Base-by-base conservation (phyloP, 2,797 vertebrate species). In the Liasis olivaceus region DNA sequence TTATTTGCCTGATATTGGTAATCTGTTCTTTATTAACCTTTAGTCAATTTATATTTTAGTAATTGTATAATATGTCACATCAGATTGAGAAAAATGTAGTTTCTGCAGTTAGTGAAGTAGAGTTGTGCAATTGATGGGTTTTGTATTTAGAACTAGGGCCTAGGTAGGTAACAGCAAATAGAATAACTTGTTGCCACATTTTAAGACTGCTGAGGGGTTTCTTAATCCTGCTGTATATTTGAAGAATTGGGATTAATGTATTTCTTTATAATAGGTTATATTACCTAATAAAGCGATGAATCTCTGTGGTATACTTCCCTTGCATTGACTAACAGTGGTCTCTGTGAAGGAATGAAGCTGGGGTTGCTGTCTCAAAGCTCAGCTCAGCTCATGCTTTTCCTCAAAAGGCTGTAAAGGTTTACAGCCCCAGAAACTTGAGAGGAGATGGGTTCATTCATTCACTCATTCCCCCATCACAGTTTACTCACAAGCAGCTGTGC, bases 231-330 rank as follows among this genome's bases (percentile, higher is more conserved):
- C n/a, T 87, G 7, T 47, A 60, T 85, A 22, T 91, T 59, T 88
- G 36, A 72, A 87, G 42, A 6, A 72, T 36, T 26, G 62, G 31
- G 31, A 28, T 77, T 51, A 72, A 64, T 58, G 14, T 17, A 17
- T 58, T 89, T 95, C 42, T 63, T 28, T 93, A 36, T 59, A 85
- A 2, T 69, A 93, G 72, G 54, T 72, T 4, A 36, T 36, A 72
- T 58, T 77, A 59, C 24, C 6, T 2, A 59, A 13, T 60, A 15
- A 90, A 72, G 24, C 24, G 26, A 64, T 28, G 58, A 81, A 8
- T 15, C 56, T 14, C 22, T 9, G 59, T 15, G 60, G 20, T 15
- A 84, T 54, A 85, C 26, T 56, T 64, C 62, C 20, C 66, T 77
- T 22, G 60, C 60, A 64, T 92, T 17, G 3, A 51, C 42, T 36